Evolutionary conservation across 2,113 vertebrate species (phyloP), one percentile per base, ranked within the genome.

Genomic region (Candoia aspera): DNA sequence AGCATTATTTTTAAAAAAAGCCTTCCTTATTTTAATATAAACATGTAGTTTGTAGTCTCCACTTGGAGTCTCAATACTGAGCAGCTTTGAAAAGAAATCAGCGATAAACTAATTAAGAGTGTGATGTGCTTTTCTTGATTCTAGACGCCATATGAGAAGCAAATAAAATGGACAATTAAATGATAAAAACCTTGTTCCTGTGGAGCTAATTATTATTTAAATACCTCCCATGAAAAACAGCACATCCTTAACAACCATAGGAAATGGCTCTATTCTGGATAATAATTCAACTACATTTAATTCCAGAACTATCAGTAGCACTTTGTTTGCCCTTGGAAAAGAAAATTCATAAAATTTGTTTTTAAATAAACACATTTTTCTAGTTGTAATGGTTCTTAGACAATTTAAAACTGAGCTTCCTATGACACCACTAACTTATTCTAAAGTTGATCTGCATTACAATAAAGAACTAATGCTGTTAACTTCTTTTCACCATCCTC

Each of bases 131-230:
- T 58, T 88, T 29, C 86, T 59, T 88, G 15, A 87, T 55, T 91
- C 87, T 29, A 59, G 3, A 59, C 3, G n/a, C 55, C 42, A 46
- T 12, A 91, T 87, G 64, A 33, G 37, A 73, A 58, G 17, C 29
- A 60, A 15, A 54, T 54, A 83, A 24, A 91, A 54, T 54, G 46
- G 42, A 86, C 26, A 92, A 91, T 83, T 87, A 87, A 79, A 37
- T 79, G 8, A 58, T 79, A 58, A 33, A 60, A 79, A 79, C 8
- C 68, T 68, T 68, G n/a, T 33, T 73, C 64, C n/a, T 73, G 29
- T 33, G 33, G 4, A 73, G 33, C 12, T 62, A 60, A 53, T 62
- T 46, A 42, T 42, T 58, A 73, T 6, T 55, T 79, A 29, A 88
- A 55, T 86, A 86, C 53, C 53, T 86, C 11, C 17, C 53, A 2